Percentiles rank a stretch among this genome's conserved stretches.
These are phyloP conservation scores for Chirona hameri DNA, from an alignment of 2,888 invertebrate species.

Conservation along the genomic window DNA sequence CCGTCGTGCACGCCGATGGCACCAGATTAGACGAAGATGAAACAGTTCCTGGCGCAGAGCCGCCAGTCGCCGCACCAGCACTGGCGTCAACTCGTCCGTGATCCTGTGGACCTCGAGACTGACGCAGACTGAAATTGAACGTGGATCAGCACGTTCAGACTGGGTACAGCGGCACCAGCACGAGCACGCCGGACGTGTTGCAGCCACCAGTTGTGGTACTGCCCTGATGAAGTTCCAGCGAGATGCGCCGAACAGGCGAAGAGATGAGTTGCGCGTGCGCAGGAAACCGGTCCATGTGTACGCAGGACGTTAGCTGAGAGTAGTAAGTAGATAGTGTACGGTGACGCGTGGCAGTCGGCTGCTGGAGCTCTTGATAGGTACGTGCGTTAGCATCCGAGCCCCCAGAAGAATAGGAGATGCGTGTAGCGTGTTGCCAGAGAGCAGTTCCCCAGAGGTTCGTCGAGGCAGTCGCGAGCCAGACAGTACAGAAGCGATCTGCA, in stretches of 20 bases:
- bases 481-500: constrained; percentile 81
- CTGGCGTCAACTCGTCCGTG: constrained; percentile 72
- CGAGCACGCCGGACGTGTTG: constrained; percentile 79
- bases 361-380: constrained; percentile 79
- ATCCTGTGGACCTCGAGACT: constrained; percentile 83
- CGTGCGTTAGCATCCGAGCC: constrained; percentile 70
- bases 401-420: constrained; percentile 62
- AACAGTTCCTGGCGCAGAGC: constrained; percentile 45
- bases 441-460: constrained; percentile 75
- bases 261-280: constrained; percentile 82
- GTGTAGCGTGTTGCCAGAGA: constrained; percentile 64
- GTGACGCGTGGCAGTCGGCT: constrained; percentile 90
- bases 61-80: constrained; percentile 38
- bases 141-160: constrained; percentile 86
- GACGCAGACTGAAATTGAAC: constrained; percentile 90
- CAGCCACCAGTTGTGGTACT: constrained; percentile 96
- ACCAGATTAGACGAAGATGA: constrained; percentile 65
- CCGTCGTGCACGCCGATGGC: constrained; percentile 91
- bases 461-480: constrained; percentile 72
- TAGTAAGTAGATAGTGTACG: constrained; percentile 85
- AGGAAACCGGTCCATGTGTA: constrained; percentile 85
- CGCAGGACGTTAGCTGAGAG: constrained; percentile 71
- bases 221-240: constrained; percentile 74
- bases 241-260: constrained; percentile 94
- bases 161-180: constrained; percentile 86